Evolutionary conservation across 2,797 vertebrate species (phyloP).

Genomic region (Etheostoma perlongum): DNA sequence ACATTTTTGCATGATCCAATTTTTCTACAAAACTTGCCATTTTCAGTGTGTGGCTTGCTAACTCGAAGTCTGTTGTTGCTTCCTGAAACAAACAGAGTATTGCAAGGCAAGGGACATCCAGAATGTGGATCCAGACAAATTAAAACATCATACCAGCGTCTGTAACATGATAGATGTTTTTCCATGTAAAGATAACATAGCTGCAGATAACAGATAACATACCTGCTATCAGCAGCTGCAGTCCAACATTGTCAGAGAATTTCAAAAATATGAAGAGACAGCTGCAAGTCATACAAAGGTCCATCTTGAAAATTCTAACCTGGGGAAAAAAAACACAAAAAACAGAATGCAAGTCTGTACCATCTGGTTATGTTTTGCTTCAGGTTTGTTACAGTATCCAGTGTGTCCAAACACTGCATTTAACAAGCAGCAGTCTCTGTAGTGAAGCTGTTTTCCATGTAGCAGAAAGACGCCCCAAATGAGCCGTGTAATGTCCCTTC

Average conservation of each 20-base stretch:
- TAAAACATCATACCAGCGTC: background rate
- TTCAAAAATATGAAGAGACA: background rate
- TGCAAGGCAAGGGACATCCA: no score
- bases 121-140: no score
- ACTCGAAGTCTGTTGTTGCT: no score
- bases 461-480: constrained; percentile 61
- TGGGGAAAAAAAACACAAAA: background rate
- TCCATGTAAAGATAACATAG: background rate
- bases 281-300: background rate
- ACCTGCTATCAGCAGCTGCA: background rate
- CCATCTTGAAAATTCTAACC: constrained; percentile 1
- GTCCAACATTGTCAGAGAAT: background rate
- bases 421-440: constrained; percentile 33
- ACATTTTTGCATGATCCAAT: no score
- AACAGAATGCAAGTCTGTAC: background rate
- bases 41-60: no score
- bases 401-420: constrained; percentile 29
- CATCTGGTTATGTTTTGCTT: constrained; percentile 48
- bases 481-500: constrained; percentile 68
- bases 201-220: background rate
- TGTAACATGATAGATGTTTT: background rate
- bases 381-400: constrained; percentile 28
- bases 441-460: constrained; percentile 51
- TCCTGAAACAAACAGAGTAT: no score
- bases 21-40: no score